phyloP scores from a whole-genome alignment of 2,888 invertebrate species.

The Zhengitettix transpicula region DNA sequence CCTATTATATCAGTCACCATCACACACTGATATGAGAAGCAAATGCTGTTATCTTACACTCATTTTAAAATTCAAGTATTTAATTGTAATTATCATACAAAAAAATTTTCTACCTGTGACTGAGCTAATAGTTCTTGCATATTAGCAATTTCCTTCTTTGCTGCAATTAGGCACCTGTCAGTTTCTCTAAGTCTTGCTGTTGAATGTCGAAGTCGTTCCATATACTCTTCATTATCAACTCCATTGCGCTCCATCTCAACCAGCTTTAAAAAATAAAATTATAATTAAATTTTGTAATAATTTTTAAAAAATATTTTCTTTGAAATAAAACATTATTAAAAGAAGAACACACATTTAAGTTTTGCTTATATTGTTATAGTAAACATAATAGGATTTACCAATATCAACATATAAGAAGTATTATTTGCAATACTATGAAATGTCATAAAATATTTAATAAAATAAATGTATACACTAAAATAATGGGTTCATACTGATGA shows the following conservation, averaged over 20 bases:
- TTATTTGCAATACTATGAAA: too few relatives aligned
- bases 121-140: constrained; percentile 62
- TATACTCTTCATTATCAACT: constrained; percentile 57
- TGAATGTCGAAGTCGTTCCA: constrained; percentile 58
- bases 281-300: background rate
- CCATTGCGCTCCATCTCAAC: constrained; percentile 72
- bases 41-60: too few relatives aligned
- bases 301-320: background rate
- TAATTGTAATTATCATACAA: too few relatives aligned
- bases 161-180: constrained; percentile 50
- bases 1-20: too few relatives aligned
- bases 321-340: background rate
- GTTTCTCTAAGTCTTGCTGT: constrained; percentile 49
- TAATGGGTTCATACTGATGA: too few relatives aligned
- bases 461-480: too few relatives aligned
- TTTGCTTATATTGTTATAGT: too few relatives aligned
- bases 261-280: constrained; percentile 35
- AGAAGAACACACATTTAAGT: background rate
- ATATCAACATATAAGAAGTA: too few relatives aligned
- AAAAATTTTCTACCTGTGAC: constrained; percentile 28
- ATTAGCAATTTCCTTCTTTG: constrained; percentile 44
- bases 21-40: too few relatives aligned
- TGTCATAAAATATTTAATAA: too few relatives aligned
- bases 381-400: too few relatives aligned
- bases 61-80: too few relatives aligned